Evolutionary conservation across 2,797 vertebrate species (phyloP), one percentile per base, ranked within the genome.

Genomic region (Periparus ater): DNA sequence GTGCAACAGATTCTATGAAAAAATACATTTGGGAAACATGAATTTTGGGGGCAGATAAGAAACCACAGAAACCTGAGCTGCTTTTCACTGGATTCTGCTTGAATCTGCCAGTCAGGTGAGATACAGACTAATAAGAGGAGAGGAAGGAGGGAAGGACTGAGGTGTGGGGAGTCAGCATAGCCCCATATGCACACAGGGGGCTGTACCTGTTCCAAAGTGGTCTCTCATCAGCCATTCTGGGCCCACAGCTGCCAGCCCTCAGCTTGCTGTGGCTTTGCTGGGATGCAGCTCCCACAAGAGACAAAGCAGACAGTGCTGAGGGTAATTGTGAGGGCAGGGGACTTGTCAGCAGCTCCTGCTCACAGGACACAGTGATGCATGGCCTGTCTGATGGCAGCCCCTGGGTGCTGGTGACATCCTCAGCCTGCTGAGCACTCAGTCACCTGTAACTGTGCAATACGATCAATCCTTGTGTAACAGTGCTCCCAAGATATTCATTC

Each of bases 131-230:
- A 3, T 13, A 8, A 34, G 13, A 76, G 36, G 29, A 77, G n/a
- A 14, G 29, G 26, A 72, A 65, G 26, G 32, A 73, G 61, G 44
- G 58, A 21, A 23, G 15, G 48, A n/a, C 38, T 9, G 30, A 61
- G 54, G 25, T 19, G 15, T 29, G n/a, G 13, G 53, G 58, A 85
- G 30, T 23, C 45, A 45, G 62, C 68, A 42, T 0, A 66, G 47
- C 22, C 68, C 38, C 20, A 2, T 3, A 18, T 0, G 0, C n/a
- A 36, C 40, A 29, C 2, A 18, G 11, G 10, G 17, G 27, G n/a
- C 68, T 84, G 30, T 36, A 42, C 47, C 66, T 57, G 6, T 29
- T 67, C 42, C 79, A 42, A 0, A 9, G 3, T 32, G 32, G 19
- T 29, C 50, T 78, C 61, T 80, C 3, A 17, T 60, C 70, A 84